Conservation (phyloP, 1,140 invertebrate species). For the Plodia interpunctella region DNA sequence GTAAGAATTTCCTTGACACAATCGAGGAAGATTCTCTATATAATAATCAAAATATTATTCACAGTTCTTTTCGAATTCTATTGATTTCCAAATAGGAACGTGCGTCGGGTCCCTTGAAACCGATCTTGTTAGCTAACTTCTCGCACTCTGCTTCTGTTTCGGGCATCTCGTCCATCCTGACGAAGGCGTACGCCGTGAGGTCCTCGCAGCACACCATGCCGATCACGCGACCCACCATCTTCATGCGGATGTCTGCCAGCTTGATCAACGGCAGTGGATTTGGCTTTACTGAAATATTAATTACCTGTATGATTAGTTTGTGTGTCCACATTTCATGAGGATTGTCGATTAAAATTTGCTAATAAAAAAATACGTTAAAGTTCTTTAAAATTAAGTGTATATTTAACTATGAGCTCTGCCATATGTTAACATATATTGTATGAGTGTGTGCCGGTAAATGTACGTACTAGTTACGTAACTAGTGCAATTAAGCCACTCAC, state of each 20-base stretch:
- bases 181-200: conserved; percentile 45
- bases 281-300: conserved; percentile 44
- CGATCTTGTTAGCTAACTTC: conserved; percentile 31
- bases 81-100: conserved; percentile 39
- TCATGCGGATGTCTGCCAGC: conserved; percentile 53
- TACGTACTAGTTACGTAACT: too few relatives aligned
- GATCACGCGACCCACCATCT: conserved; percentile 39
- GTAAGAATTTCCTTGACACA: neutral
- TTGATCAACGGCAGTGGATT: conserved; percentile 39
- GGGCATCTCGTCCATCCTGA: conserved; percentile 41
- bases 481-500: neutral
- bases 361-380: too few relatives aligned
- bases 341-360: too few relatives aligned
- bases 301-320: neutral
- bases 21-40: neutral
- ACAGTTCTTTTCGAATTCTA: conserved; percentile 18
- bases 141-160: conserved; percentile 38
- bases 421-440: neutral
- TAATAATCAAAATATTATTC: neutral
- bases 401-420: too few relatives aligned
- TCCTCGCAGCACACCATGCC: conserved; percentile 65
- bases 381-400: too few relatives aligned
- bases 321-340: neutral
- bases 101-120: conserved; percentile 34
- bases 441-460: too few relatives aligned